Conservation (phyloP, 2,797 vertebrate genomes). For the Knipowitschia caucasica region DNA sequence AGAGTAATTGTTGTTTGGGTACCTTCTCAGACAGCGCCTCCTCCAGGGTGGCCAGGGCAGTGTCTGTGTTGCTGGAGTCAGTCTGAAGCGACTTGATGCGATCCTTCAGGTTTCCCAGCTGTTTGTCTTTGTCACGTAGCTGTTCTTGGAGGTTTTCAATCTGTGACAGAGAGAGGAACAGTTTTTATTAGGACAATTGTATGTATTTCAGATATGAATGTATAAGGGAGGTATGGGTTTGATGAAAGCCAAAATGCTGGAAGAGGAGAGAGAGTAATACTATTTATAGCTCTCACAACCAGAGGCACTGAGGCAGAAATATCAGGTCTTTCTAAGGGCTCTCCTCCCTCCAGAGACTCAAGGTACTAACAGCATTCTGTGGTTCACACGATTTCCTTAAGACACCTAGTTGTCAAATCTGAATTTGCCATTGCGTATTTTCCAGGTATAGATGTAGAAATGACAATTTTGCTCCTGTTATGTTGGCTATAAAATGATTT, state of each 20-base stretch:
- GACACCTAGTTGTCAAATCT: conserved; percentile 9
- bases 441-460: background rate
- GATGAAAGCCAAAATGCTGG: conserved; percentile 21
- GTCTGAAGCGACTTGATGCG: conserved; percentile 95
- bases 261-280: conserved; percentile 49
- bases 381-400: conserved; percentile 26
- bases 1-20: background rate
- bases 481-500: background rate
- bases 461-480: background rate
- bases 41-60: conserved; percentile 92
- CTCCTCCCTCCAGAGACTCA: conserved; percentile 39
- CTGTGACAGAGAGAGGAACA: conserved; percentile 36
- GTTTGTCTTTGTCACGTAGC: conserved; percentile 97
- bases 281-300: conserved; percentile 64
- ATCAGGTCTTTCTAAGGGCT: conserved; percentile 55
- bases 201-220: conserved; percentile 13
- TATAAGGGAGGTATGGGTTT: conserved; percentile 10
- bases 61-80: conserved; percentile 97
- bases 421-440: background rate
- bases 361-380: conserved; percentile 28
- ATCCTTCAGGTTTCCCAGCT: conserved; percentile 93
- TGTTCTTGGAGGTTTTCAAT: conserved; percentile 94
- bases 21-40: conserved; percentile 98
- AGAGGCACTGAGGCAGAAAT: conserved; percentile 59
- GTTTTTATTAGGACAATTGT: no score